Conservation (phyloP, 2,797 vertebrate genomes). For the Coendou prehensilis region DNA sequence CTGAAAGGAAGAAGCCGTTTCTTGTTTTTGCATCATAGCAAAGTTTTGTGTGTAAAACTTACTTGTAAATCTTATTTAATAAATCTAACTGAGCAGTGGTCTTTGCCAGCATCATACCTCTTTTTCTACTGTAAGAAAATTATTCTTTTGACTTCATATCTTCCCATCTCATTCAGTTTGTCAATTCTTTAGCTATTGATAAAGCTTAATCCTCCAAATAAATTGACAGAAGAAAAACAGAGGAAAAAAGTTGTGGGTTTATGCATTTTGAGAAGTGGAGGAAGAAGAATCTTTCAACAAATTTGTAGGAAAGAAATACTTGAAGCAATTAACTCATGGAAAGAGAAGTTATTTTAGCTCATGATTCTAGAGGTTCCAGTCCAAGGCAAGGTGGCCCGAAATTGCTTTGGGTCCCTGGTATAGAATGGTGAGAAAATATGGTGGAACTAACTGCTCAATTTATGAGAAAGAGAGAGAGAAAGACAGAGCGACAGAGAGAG, state of each 20-base stretch:
- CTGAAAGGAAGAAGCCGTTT: background rate
- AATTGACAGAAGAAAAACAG: background rate
- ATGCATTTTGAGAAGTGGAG: background rate
- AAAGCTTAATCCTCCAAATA: constrained; percentile 18
- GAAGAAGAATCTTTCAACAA: constrained; percentile 32
- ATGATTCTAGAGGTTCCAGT: background rate
- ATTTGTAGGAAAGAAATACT: background rate
- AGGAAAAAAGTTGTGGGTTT: background rate
- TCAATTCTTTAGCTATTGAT: background rate
- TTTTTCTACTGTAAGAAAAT: constrained; percentile 2
- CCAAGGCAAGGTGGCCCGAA: background rate
- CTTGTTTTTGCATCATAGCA: background rate
- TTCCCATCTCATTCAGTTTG: background rate
- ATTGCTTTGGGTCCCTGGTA: background rate
- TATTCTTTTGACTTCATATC: background rate
- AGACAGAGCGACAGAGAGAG: too few relatives aligned
- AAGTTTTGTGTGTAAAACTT: background rate
- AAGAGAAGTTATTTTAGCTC: background rate
- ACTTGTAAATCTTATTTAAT: background rate
- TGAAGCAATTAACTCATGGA: background rate
- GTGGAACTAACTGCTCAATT: background rate
- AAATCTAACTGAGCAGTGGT: background rate
- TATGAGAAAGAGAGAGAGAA: background rate
- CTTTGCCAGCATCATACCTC: background rate
- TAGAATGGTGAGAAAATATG: background rate